Evolutionary conservation across 2,797 vertebrate species (phyloP).

Genomic region (Myotis planiceps): DNA sequence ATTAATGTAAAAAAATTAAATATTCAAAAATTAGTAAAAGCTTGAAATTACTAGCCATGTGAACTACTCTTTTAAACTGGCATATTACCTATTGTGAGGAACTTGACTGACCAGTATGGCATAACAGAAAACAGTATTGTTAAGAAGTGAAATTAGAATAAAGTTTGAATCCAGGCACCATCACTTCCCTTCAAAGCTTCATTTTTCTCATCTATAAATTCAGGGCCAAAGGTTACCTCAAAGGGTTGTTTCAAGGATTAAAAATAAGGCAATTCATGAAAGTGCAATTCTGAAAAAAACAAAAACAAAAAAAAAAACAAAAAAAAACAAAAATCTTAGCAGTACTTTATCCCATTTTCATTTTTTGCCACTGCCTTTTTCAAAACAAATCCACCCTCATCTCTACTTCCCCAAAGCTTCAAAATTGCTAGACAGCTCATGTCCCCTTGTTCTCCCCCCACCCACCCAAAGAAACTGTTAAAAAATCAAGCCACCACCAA

Average conservation of each 20-base stretch:
- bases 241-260: not conserved
- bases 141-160: conserved; percentile 21
- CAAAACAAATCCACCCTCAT: not conserved
- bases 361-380: not conserved
- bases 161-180: not conserved
- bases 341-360: not conserved
- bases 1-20: not conserved
- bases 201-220: conserved; percentile 34
- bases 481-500: not conserved
- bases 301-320: not conserved
- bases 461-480: not conserved
- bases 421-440: not conserved
- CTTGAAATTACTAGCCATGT: not conserved
- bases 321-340: not conserved
- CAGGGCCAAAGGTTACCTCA: not conserved
- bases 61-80: conserved; percentile 16
- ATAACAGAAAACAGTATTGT: not conserved
- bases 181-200: not conserved
- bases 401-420: not conserved
- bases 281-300: not conserved
- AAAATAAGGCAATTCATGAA: conserved; percentile 45
- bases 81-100: not conserved
- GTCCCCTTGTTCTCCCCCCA: not conserved
- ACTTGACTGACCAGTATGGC: not conserved
- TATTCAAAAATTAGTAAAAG: not conserved